Conservation (phyloP, 2,113 vertebrate genomes). For the Phainopepla nitens region DNA sequence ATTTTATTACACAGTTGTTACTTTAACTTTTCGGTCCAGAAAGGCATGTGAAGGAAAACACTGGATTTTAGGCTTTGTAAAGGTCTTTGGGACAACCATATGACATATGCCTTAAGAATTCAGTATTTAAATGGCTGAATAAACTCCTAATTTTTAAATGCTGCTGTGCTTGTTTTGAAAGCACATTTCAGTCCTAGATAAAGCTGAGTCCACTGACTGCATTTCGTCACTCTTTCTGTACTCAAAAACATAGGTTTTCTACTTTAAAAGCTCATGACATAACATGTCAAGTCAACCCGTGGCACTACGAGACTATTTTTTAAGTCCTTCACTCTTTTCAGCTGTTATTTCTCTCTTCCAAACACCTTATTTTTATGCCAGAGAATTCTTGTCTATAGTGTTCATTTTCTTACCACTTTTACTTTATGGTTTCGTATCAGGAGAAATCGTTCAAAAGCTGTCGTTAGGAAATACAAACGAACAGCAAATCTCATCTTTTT, state of each 20-base stretch:
- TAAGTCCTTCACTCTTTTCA: background rate
- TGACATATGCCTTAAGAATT: background rate
- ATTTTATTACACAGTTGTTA: background rate
- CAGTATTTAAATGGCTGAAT: background rate
- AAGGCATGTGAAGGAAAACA: background rate
- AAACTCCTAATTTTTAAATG: background rate
- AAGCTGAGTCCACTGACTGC: background rate
- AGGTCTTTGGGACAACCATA: background rate
- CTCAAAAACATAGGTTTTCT: background rate
- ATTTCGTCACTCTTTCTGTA: background rate
- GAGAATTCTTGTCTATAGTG: background rate
- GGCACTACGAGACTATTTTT: background rate
- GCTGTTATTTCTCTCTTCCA: background rate
- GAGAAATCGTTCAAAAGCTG: background rate
- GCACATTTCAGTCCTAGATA: background rate
- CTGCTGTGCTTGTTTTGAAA: background rate
- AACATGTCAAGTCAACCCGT: background rate
- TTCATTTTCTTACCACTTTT: background rate
- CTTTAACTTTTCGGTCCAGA: background rate
- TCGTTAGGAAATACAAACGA: background rate
- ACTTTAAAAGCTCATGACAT: background rate
- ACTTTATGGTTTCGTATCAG: background rate
- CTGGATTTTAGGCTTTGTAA: background rate
- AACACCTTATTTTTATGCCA: background rate
- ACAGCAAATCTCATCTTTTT: background rate